phyloP scores from a whole-genome alignment of 2,888 invertebrate genomes.

The Nymphalis urticae region DNA sequence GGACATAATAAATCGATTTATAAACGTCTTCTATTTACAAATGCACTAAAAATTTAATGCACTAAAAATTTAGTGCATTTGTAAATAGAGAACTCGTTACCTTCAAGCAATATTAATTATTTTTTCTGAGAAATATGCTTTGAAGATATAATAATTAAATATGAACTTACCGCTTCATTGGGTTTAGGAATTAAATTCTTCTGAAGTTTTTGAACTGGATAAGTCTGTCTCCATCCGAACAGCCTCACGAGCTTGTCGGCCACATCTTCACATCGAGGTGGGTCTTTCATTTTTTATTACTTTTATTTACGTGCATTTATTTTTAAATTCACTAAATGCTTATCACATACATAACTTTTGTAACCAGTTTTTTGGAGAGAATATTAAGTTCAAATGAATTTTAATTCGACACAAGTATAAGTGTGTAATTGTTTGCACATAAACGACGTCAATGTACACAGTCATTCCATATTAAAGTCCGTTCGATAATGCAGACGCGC shows the following conservation, averaged over 20 bases:
- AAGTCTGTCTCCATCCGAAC: slow-evolving; percentile 90
- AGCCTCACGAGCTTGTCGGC: slow-evolving; percentile 89
- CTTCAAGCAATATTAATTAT: background rate
- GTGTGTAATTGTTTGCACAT: background rate
- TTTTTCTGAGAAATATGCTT: too few relatives aligned
- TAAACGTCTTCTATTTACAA: background rate
- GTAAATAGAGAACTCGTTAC: too few relatives aligned
- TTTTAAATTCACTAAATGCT: background rate
- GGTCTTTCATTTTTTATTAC: slow-evolving; percentile 79
- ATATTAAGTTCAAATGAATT: background rate
- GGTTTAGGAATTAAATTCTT: slow-evolving; percentile 79
- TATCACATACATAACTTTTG: background rate
- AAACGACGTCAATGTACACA: slow-evolving; percentile 5
- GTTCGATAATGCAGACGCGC: slow-evolving; percentile 22
- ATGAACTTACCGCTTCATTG: slow-evolving; percentile 62
- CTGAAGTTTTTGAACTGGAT: slow-evolving; percentile 89
- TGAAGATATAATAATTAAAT: background rate
- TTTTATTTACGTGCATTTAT: slow-evolving; percentile 13
- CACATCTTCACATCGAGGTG: slow-evolving; percentile 87
- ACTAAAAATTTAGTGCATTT: background rate
- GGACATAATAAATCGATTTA: slow-evolving; percentile 1
- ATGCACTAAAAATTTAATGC: background rate
- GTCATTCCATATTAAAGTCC: slow-evolving; percentile 11
- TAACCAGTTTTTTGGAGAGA: too few relatives aligned
- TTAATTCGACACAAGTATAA: background rate